These are phyloP conservation scores for Darevskia nairensis DNA, from an alignment of 2,797 vertebrate species.

Conservation along the genomic window DNA sequence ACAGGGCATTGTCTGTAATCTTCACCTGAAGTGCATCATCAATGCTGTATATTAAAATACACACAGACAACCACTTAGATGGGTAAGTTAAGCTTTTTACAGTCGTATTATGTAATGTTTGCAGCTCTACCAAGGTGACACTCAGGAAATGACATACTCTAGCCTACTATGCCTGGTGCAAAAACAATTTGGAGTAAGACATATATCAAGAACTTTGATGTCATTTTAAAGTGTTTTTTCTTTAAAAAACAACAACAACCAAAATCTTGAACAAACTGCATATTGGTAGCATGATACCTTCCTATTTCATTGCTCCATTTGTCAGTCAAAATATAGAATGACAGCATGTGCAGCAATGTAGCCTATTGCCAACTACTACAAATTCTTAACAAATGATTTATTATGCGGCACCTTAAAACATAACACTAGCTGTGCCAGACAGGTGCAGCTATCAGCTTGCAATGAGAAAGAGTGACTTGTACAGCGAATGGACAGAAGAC, in stretches of 20 bases:
- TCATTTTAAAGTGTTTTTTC: not conserved
- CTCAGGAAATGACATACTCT: not conserved
- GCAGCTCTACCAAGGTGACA: rapidly evolving
- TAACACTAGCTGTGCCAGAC: not conserved
- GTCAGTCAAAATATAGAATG: not conserved
- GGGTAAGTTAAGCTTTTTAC: too few relatives aligned
- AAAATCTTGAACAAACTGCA: not conserved
- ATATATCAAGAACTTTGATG: not conserved
- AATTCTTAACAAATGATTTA: not conserved
- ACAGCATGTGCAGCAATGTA: not conserved
- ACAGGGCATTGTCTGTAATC: slow-evolving; percentile 97
- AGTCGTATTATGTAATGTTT: not conserved
- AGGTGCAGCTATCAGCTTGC: not conserved
- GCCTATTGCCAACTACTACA: not conserved
- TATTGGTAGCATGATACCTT: not conserved
- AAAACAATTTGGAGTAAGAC: not conserved
- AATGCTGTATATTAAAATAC: slow-evolving; percentile 82
- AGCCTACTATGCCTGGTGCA: not conserved
- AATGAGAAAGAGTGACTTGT: not conserved
- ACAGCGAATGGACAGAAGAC: not conserved
- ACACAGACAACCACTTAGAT: slow-evolving; percentile 38
- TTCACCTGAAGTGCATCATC: slow-evolving; percentile 98
- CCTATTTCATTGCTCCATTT: not conserved
- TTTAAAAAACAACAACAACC: too few relatives aligned
- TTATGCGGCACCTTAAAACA: not conserved